Conservation (phyloP, 2,113 vertebrate genomes). For the Varanus komodoensis region DNA sequence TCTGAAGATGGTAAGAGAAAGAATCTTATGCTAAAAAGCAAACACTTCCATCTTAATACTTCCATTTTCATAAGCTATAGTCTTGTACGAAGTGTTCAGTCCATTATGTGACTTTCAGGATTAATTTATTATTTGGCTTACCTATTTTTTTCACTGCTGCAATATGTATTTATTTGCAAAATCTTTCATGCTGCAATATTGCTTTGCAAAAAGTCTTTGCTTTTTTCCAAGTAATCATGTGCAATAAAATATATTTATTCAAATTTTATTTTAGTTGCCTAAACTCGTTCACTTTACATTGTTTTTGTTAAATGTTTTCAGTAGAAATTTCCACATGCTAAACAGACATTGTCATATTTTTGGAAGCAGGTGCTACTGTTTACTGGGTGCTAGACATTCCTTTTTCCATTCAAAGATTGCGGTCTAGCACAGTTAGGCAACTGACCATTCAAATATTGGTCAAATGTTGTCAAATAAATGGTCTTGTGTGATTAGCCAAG, state of each 20-base stretch:
- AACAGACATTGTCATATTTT: slow-evolving; percentile 54
- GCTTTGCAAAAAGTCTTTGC: slow-evolving; percentile 47
- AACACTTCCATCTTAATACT: slow-evolving; percentile 63
- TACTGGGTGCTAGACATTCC: slow-evolving; percentile 32
- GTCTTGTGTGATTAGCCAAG: not conserved
- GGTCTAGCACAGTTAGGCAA: not conserved
- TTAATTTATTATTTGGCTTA: slow-evolving; percentile 49
- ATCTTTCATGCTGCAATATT: slow-evolving; percentile 38
- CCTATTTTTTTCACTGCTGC: slow-evolving; percentile 57
- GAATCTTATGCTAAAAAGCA: slow-evolving; percentile 69
- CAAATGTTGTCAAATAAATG: slow-evolving; percentile 9
- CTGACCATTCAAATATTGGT: not conserved
- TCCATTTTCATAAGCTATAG: slow-evolving; percentile 60
- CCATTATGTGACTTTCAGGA: slow-evolving; percentile 51
- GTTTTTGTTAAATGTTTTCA: not conserved
- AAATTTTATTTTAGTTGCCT: slow-evolving; percentile 38
- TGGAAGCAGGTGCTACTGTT: slow-evolving; percentile 62
- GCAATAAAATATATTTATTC: slow-evolving; percentile 62
- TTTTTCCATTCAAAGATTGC: slow-evolving; percentile 50
- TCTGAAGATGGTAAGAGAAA: slow-evolving; percentile 91
- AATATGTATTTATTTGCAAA: slow-evolving; percentile 36
- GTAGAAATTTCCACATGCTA: slow-evolving; percentile 43
- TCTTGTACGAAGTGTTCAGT: slow-evolving; percentile 53
- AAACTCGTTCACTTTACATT: slow-evolving; percentile 41
- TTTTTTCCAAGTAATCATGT: slow-evolving; percentile 63